A percentile compares a stretch with the other conserved stretches of the same genome.
Evolutionary conservation across 64 coral and sea anemone species (phyloP).

Genomic region (Platygyra sinensis): DNA sequence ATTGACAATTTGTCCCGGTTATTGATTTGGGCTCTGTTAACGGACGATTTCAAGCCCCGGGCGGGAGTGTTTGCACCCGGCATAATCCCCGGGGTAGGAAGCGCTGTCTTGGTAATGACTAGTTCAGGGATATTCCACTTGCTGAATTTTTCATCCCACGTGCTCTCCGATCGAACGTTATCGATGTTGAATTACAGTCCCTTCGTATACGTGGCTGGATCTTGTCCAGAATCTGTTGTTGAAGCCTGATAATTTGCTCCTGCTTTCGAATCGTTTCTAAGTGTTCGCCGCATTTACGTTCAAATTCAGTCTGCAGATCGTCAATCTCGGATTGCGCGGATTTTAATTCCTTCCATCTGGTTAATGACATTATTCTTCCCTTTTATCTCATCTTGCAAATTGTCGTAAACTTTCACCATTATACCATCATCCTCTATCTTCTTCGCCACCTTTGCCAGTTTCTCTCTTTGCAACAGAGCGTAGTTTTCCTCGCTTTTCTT

Average conservation of each 20-base stretch:
- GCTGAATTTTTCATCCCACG: slow-evolving; percentile 77
- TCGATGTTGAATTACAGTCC: slow-evolving; percentile 98
- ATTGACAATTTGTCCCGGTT: slow-evolving; percentile 76
- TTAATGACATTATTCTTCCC: slow-evolving; percentile 67
- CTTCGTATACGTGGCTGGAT: slow-evolving; percentile 93
- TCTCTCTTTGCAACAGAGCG: slow-evolving; percentile 74
- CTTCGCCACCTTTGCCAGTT: slow-evolving; percentile 65
- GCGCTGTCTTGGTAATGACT: slow-evolving; percentile 67
- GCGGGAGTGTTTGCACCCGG: slow-evolving; percentile 57
- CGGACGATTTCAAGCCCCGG: slow-evolving; percentile 61
- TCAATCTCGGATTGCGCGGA: slow-evolving; percentile 71
- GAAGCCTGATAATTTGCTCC: slow-evolving; percentile 81
- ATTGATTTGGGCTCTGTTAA: slow-evolving; percentile 70
- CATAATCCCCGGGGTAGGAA: slow-evolving; percentile 84
- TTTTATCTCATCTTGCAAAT: slow-evolving; percentile 92
- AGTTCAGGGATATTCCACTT: slow-evolving; percentile 90
- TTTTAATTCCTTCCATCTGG: slow-evolving; percentile 58
- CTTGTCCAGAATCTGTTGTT: slow-evolving; percentile 90
- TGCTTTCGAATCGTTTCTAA: slow-evolving; percentile 90
- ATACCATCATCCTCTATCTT: slow-evolving; percentile 88
- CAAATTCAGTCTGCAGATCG: slow-evolving; percentile 90
- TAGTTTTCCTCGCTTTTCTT: slow-evolving; percentile 75
- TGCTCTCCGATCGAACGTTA: slow-evolving; percentile 65
- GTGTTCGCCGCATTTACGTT: slow-evolving; percentile 82
- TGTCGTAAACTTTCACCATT: slow-evolving; percentile 94